Conservation (phyloP, 2,113 vertebrate genomes). For the Psilopsiagon aymara region DNA sequence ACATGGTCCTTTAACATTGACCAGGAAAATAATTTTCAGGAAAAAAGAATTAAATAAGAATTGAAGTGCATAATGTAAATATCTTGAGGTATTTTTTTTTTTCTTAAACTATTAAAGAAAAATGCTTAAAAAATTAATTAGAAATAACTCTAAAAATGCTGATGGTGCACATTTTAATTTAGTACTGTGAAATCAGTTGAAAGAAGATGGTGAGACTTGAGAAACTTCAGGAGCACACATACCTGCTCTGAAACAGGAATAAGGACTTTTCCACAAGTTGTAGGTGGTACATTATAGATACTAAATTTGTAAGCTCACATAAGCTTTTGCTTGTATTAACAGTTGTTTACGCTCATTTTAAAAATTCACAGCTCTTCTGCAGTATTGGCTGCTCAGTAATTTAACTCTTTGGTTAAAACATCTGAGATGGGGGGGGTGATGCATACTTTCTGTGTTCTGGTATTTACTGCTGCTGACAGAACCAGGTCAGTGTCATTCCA, state of each 20-base stretch:
- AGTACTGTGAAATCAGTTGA: neutral
- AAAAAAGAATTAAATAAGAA: neutral
- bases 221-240: neutral
- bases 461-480: conserved; percentile 45
- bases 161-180: neutral
- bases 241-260: neutral
- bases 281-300: neutral
- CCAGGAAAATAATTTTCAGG: neutral
- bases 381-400: neutral
- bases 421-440: neutral
- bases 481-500: conserved; percentile 39
- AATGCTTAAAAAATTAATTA: neutral
- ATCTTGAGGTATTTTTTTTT: neutral
- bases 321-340: neutral
- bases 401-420: neutral
- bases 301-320: neutral
- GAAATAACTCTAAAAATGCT: neutral
- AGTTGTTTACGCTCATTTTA: neutral
- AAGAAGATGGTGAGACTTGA: neutral
- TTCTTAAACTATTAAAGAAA: neutral
- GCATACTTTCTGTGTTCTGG: neutral
- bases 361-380: neutral
- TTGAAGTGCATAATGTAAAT: neutral
- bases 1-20: neutral
- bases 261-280: neutral